Percentiles rank a stretch among this genome's conserved stretches.
These are phyloP conservation scores for Gallirallus australis DNA, from an alignment of 2,797 vertebrate genomes.

Conservation along the genomic window DNA sequence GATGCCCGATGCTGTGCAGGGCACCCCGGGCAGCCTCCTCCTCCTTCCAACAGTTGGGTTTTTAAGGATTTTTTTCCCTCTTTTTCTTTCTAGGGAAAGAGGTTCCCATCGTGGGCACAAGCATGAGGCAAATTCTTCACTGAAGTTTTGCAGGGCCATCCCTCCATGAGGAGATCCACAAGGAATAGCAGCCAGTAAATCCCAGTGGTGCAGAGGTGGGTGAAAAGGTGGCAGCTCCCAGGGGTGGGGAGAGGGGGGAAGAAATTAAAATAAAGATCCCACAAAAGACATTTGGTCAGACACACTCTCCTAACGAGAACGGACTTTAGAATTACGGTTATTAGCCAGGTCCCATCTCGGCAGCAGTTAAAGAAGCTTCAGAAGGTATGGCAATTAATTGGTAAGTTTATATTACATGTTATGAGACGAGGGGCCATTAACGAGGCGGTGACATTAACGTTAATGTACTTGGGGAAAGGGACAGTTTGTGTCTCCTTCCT, in stretches of 20 bases:
- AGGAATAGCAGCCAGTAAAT: background rate
- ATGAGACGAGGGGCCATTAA: conserved; percentile 5
- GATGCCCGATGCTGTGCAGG: background rate
- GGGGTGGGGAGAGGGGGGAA: background rate
- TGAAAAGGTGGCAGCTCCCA: accelerated
- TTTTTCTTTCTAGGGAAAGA: background rate
- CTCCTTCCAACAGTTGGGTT: background rate
- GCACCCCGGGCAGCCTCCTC: accelerated
- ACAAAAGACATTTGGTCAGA: background rate
- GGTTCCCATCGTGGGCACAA: accelerated
- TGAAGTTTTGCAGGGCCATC: accelerated
- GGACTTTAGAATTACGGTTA: background rate
- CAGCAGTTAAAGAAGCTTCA: conserved; percentile 25
- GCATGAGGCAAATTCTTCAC: accelerated
- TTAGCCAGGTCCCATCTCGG: conserved; percentile 8
- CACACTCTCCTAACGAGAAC: background rate
- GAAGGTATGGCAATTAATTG: conserved; percentile 48
- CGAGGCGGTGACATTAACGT: background rate
- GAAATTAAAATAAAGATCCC: background rate
- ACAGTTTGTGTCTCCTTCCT: background rate
- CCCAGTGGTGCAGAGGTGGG: accelerated
- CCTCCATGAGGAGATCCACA: accelerated
- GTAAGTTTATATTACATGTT: conserved; percentile 18
- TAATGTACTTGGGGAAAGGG: background rate
- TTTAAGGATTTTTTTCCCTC: accelerated